Conservation (phyloP, 1,140 invertebrate species). For the Tribolium castaneum region DNA sequence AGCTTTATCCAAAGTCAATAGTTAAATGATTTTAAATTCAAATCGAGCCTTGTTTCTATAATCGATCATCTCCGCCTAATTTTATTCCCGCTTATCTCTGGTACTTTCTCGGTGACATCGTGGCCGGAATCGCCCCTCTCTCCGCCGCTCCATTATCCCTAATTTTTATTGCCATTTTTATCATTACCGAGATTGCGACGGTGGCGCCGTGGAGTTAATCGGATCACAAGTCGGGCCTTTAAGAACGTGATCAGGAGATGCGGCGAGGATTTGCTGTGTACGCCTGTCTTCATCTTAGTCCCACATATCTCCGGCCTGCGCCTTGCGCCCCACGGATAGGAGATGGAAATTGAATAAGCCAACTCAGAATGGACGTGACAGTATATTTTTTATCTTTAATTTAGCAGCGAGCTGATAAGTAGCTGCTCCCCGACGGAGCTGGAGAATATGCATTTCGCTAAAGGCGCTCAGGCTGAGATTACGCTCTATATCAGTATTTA, state of each 20-base stretch:
- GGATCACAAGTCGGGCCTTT: constrained; percentile 60
- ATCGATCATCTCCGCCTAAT: constrained; percentile 55
- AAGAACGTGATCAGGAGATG: constrained; percentile 61
- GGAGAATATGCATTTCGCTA: constrained; percentile 59
- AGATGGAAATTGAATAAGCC: constrained; percentile 63
- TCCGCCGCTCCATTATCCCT: constrained; percentile 58
- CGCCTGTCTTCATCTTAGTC: constrained; percentile 55
- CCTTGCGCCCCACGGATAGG: constrained; percentile 39
- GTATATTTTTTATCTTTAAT: constrained; percentile 65
- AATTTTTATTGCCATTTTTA: constrained; percentile 64
- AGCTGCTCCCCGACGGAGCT: constrained; percentile 53
- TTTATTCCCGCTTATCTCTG: constrained; percentile 55
- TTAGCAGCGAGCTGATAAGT: constrained; percentile 63
- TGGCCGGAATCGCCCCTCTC: constrained; percentile 48
- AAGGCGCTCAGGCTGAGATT: constrained; percentile 57
- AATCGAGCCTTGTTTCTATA: constrained; percentile 58
- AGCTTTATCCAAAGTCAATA: constrained; percentile 59
- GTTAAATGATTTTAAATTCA: constrained; percentile 60
- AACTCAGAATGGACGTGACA: constrained; percentile 62
- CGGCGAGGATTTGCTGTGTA: constrained; percentile 58
- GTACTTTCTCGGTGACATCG: constrained; percentile 48
- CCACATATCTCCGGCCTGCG: constrained; percentile 53
- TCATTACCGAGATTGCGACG: constrained; percentile 63
- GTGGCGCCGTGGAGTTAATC: constrained; percentile 60
- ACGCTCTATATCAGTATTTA: constrained; percentile 62